phyloP scores from a whole-genome alignment of 2,113 vertebrate genomes.

The Melanerpes formicivorus region DNA sequence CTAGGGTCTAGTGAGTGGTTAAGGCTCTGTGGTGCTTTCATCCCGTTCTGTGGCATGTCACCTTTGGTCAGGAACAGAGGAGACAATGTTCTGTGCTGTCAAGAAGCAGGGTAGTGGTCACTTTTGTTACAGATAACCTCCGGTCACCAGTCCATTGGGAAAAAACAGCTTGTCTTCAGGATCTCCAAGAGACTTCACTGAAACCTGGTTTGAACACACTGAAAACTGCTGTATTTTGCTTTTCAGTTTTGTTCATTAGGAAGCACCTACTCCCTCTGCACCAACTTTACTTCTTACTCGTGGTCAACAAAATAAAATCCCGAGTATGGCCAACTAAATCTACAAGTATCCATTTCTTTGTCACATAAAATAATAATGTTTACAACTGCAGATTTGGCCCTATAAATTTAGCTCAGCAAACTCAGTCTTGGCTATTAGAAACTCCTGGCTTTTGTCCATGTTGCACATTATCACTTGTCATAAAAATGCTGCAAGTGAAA shows the following conservation, averaged over 20 bases:
- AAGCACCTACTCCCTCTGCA: not conserved
- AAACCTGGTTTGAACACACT: not conserved
- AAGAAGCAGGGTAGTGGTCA: not conserved
- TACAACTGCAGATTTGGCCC: not conserved
- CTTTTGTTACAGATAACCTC: not conserved
- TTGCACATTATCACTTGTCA: slow-evolving; percentile 48
- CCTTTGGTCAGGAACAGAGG: not conserved
- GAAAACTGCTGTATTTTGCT: not conserved
- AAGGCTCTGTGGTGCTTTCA: not conserved
- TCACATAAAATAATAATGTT: not conserved
- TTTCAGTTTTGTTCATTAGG: not conserved
- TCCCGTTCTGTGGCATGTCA: accelerated
- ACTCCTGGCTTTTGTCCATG: slow-evolving; percentile 17
- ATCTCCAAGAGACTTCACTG: accelerated
- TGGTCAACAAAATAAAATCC: not conserved
- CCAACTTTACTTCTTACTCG: not conserved
- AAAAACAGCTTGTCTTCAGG: not conserved
- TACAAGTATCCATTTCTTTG: not conserved
- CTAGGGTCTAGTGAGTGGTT: not conserved
- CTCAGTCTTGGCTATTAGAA: not conserved
- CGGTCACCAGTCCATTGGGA: not conserved
- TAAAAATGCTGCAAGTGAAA: slow-evolving; percentile 25
- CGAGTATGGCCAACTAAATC: not conserved
- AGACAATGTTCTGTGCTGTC: not conserved
- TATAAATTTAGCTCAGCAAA: not conserved